These are phyloP conservation scores for Arrhamphus sclerolepis DNA, from an alignment of 2,797 vertebrate genomes.

Conservation along the genomic window DNA sequence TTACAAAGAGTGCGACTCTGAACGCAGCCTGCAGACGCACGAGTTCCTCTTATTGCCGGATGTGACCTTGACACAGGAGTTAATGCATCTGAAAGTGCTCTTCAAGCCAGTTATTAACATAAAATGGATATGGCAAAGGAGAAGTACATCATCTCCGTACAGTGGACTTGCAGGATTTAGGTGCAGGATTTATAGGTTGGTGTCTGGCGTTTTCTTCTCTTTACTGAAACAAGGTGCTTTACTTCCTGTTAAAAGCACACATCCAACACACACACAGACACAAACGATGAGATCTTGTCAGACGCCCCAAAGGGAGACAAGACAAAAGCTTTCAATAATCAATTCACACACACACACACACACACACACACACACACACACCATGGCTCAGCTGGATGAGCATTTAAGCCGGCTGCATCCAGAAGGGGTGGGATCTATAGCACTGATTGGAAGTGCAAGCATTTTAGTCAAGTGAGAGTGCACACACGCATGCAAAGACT, in stretches of 20 bases:
- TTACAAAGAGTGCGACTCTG: constrained; percentile 19
- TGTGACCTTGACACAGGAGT: constrained; percentile 54
- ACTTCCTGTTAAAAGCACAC: not conserved
- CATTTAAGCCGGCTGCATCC: constrained; percentile 52
- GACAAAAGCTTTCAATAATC: constrained; percentile 59
- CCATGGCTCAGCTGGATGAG: constrained; percentile 46
- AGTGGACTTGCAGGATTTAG: constrained; percentile 11
- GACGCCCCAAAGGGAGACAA: constrained; percentile 31
- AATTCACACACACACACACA: no score
- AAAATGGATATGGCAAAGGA: constrained; percentile 33
- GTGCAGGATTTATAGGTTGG: no score
- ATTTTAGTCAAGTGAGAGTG: constrained; percentile 14
- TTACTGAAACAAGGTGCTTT: no score
- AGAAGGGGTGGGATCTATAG: constrained; percentile 66
- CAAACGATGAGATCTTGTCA: constrained; percentile 40
- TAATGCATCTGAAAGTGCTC: constrained; percentile 47
- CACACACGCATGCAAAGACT: constrained; percentile 21
- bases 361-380: constrained; percentile 32
- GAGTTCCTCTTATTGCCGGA: constrained; percentile 43
- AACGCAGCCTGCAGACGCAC: constrained; percentile 51
- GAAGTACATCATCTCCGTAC: constrained; percentile 17
- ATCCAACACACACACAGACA: constrained; percentile 21
- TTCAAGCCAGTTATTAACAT: constrained; percentile 57
- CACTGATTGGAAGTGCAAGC: constrained; percentile 57
- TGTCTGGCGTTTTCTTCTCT: no score